These are phyloP conservation scores for Graptemys geographica DNA, from an alignment of 2,797 vertebrate genomes.

Conservation along the genomic window DNA sequence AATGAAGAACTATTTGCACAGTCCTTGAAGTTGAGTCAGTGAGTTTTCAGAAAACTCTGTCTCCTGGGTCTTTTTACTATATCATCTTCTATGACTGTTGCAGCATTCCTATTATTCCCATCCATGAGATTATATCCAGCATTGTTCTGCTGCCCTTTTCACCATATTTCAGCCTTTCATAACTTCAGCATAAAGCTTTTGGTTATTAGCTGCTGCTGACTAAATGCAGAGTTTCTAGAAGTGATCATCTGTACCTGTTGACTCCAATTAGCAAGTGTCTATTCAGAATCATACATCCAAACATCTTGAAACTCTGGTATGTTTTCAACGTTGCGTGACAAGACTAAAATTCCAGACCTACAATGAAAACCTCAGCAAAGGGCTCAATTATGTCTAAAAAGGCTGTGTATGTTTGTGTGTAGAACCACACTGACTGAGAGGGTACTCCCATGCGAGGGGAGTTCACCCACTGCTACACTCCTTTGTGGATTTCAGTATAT, in stretches of 20 bases:
- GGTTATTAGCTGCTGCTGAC: background rate
- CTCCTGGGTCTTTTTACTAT: background rate
- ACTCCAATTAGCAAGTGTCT: background rate
- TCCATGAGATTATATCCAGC: background rate
- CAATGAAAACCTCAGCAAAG: too few species aligned
- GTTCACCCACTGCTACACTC: too few species aligned
- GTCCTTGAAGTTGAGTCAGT: background rate
- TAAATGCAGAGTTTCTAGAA: background rate
- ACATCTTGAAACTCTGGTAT: background rate
- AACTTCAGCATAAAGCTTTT: background rate
- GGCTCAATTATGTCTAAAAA: background rate
- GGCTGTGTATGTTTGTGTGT: background rate
- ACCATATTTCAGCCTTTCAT: background rate
- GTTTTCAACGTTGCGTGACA: too few species aligned
- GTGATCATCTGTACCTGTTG: background rate
- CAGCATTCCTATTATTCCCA: background rate
- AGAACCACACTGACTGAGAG: background rate
- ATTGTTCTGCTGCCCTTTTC: background rate
- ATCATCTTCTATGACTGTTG: background rate
- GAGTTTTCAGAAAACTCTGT: background rate
- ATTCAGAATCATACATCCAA: background rate
- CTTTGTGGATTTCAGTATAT: background rate
- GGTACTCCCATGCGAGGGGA: background rate
- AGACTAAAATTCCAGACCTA: too few species aligned
- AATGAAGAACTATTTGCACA: background rate